Conservation (phyloP, 2,113 vertebrate genomes). For the Podocnemis expansa region DNA sequence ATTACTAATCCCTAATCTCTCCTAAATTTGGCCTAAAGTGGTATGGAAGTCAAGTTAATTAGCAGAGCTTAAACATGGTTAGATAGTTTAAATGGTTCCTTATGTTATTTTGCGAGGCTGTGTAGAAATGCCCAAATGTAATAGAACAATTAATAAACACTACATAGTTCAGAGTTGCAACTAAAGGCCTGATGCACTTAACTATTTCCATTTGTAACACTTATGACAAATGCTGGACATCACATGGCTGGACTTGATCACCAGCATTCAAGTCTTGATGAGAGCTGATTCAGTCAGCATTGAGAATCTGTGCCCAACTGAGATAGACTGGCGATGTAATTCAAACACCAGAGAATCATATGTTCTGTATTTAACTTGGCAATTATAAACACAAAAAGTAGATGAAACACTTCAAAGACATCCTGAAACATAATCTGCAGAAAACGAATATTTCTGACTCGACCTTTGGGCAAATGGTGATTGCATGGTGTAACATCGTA, state of each 20-base stretch:
- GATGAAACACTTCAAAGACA: no score
- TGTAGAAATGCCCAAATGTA: neutral
- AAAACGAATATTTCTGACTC: no score
- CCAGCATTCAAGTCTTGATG: neutral
- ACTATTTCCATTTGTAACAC: neutral
- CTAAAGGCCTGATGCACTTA: neutral
- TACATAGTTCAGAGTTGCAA: neutral
- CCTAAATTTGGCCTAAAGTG: neutral
- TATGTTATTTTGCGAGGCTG: neutral
- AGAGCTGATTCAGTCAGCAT: neutral
- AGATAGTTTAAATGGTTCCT: neutral
- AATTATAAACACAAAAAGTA: no score
- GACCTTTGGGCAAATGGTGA: no score
- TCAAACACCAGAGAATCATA: neutral
- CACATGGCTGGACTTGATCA: neutral
- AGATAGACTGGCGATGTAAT: neutral
- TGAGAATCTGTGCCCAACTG: neutral
- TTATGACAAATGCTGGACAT: neutral
- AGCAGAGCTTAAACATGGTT: neutral
- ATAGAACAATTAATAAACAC: neutral
- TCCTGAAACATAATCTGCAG: no score
- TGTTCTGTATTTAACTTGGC: no score
- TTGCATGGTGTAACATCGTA: no score
- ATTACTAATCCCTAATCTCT: neutral
- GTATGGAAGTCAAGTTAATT: neutral